Evolutionary conservation across 2,113 vertebrate genomes (phyloP).

Genomic region (Grammomys surdaster): DNA sequence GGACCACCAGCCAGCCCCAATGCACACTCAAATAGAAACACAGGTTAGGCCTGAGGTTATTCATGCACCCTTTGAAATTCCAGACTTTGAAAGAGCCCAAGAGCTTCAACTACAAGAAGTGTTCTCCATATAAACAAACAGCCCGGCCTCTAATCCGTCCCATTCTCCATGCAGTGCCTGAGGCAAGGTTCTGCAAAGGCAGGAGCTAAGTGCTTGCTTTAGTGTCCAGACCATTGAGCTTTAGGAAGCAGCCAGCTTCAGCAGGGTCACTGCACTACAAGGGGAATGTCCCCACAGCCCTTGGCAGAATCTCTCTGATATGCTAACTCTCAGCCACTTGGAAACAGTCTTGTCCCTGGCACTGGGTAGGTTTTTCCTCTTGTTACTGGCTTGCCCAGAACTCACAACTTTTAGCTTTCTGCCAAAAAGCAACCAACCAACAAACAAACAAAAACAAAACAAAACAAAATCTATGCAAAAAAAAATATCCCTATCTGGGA

Average conservation of each 20-base stretch:
- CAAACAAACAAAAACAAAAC: background rate
- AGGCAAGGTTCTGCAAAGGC: conserved; percentile 56
- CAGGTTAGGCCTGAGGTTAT: background rate
- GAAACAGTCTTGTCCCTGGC: background rate
- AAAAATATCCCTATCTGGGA: background rate
- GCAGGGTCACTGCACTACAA: background rate
- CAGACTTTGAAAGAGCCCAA: conserved; percentile 45
- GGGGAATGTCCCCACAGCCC: background rate
- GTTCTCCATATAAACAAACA: conserved; percentile 67
- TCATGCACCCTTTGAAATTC: conserved; percentile 57
- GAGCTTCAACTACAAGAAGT: conserved; percentile 29
- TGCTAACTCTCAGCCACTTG: background rate
- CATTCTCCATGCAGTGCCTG: background rate
- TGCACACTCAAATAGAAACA: background rate
- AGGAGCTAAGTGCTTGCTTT: background rate
- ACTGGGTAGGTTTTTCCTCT: background rate
- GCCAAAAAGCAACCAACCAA: background rate
- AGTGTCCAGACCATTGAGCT: background rate
- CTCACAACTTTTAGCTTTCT: background rate
- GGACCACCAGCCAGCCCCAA: background rate
- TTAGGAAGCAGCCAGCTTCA: background rate
- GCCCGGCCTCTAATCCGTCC: conserved; percentile 38
- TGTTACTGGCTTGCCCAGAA: background rate
- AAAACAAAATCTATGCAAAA: background rate
- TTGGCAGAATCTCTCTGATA: background rate